Evolutionary conservation across 2,797 vertebrate species (phyloP).

Genomic region (Enteromius trimaculatus): DNA sequence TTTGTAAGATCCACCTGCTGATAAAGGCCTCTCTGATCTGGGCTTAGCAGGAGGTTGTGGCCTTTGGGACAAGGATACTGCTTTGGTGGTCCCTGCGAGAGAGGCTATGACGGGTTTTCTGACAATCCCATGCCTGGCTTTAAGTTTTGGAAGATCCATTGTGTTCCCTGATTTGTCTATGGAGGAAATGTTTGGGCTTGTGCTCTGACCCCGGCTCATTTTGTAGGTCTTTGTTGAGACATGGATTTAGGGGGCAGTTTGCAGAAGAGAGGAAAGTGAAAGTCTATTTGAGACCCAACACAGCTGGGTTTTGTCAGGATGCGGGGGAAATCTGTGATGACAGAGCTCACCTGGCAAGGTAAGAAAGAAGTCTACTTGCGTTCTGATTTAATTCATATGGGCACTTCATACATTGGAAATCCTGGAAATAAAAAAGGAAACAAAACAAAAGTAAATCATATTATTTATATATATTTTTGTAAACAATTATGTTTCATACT

Average conservation of each 20-base stretch:
- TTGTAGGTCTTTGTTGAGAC: constrained; percentile 34
- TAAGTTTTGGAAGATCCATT: constrained; percentile 40
- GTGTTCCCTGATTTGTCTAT: constrained; percentile 40
- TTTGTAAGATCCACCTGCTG: constrained; percentile 39
- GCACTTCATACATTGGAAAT: constrained; percentile 52
- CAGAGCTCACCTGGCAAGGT: constrained; percentile 46
- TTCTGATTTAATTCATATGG: constrained; percentile 22
- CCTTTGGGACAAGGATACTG: constrained; percentile 59
- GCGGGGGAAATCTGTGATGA: constrained; percentile 37
- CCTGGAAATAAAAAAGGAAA: constrained; percentile 3
- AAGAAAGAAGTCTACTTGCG: constrained; percentile 4
- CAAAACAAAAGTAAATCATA: not conserved
- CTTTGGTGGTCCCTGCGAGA: constrained; percentile 69
- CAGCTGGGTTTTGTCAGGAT: constrained; percentile 46
- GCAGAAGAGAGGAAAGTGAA: constrained; percentile 42
- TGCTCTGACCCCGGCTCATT: constrained; percentile 32
- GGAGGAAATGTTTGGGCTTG: constrained; percentile 53
- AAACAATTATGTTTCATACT: too few species aligned
- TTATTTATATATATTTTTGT: too few species aligned
- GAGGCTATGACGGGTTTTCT: constrained; percentile 69
- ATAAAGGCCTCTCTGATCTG: constrained; percentile 49
- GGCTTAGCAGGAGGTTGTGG: constrained; percentile 49
- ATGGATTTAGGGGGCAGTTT: constrained; percentile 43
- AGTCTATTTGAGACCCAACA: constrained; percentile 53
- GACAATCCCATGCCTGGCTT: constrained; percentile 29